phyloP scores from a whole-genome alignment of 2,797 vertebrate genomes.

The Gallinago solitaria region DNA sequence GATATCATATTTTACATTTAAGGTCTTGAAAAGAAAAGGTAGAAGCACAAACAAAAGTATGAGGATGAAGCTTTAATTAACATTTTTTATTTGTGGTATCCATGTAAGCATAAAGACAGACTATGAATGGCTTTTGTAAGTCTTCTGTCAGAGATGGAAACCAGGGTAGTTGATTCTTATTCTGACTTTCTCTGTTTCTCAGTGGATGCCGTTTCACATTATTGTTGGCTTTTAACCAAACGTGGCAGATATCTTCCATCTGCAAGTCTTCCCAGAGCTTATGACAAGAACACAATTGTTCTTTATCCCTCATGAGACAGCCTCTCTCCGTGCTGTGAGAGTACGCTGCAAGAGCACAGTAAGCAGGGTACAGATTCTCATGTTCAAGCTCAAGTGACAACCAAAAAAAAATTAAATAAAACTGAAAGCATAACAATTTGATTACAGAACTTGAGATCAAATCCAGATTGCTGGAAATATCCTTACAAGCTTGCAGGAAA shows the following conservation, averaged over 20 bases:
- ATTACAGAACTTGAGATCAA: constrained; percentile 27
- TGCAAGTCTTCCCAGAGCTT: background rate
- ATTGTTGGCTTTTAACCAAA: background rate
- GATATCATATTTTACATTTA: background rate
- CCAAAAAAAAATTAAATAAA: background rate
- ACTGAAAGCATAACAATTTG: background rate
- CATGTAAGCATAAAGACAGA: background rate
- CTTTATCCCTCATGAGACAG: background rate
- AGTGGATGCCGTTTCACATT: background rate
- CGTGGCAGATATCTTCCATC: background rate
- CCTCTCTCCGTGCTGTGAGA: background rate
- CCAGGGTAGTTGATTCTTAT: background rate
- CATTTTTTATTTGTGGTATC: background rate
- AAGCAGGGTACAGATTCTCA: background rate
- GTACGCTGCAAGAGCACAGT: background rate
- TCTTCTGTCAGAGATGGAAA: background rate
- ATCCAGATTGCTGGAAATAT: constrained; percentile 8
- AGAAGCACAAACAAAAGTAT: background rate
- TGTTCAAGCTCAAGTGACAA: background rate
- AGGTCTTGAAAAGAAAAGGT: background rate
- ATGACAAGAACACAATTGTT: background rate
- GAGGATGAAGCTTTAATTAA: background rate
- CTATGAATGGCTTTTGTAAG: background rate
- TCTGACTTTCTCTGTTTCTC: background rate
- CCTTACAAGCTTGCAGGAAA: background rate